These are phyloP conservation scores for Apodemia duryi DNA, from an alignment of 2,888 invertebrate species.

Conservation along the genomic window DNA sequence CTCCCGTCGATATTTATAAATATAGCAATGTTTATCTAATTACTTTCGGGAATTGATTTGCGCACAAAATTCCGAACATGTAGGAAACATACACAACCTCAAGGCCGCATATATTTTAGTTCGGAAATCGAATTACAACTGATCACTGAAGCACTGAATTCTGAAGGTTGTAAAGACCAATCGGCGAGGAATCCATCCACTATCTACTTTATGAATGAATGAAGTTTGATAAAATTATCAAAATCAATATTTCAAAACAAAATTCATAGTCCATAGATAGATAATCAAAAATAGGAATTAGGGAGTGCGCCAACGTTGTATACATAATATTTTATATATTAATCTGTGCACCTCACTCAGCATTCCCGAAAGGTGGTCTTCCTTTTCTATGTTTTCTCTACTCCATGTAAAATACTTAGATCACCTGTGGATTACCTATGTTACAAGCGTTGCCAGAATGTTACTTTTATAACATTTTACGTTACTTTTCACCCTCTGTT, in stretches of 20 bases:
- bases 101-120: constrained; percentile 20
- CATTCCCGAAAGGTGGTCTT: too few species aligned
- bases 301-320: too few species aligned
- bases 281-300: not conserved
- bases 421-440: too few species aligned
- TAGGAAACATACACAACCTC: constrained; percentile 29
- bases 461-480: too few species aligned
- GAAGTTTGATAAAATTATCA: constrained; percentile 2
- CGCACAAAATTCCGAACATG: constrained; percentile 35
- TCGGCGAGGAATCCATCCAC: not conserved
- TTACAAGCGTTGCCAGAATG: too few species aligned
- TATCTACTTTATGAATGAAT: not conserved
- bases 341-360: too few species aligned
- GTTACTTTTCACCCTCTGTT: too few species aligned
- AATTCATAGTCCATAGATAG: not conserved
- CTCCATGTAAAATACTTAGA: too few species aligned
- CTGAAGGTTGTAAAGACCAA: not conserved
- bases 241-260: constrained; percentile 3
- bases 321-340: too few species aligned
- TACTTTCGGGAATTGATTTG: constrained; percentile 37
- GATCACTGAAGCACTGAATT: constrained; percentile 2
- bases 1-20: constrained; percentile 40
- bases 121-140: constrained; percentile 5
- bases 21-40: constrained; percentile 49
- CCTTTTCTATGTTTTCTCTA: too few species aligned